Evolutionary conservation across 2,888 invertebrate species (phyloP), one percentile per base, ranked within the genome.

Genomic region (Rutpela maculata): DNA sequence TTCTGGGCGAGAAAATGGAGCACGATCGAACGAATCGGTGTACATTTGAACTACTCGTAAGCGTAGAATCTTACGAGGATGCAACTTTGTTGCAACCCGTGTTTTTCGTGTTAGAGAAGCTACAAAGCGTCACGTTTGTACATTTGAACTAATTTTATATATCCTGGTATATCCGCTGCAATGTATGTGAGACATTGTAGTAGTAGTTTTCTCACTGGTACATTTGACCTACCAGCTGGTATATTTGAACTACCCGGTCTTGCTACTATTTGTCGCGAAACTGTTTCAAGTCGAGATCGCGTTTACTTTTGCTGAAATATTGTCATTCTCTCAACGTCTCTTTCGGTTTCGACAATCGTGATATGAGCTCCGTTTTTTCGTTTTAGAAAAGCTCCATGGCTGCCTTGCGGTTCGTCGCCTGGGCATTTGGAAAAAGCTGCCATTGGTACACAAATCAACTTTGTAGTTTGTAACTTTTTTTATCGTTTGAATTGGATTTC

Each of bases 341-440:
- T 26, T 26, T 26, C 22, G 22, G 22, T 26, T 26, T 26, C 22
- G 4, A 26, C 22, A 26, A 26, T 26, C 22, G 50, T 15, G 50
- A 50, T 50, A 50, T 12, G 15, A 12, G 1, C n/a, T 50, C 50
- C n/a, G 5, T 50, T 50, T 43, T 50, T n/a, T n/a, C n/a, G 50
- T 50, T 5, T 70, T 63, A 70, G 74, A 65, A 68, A 62, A 62
- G 66, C 68, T 60, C 68, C 57, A 12, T 19, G 19, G 31, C 68
- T 57, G 50, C 72, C 72, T 35, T 43, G 22, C 19, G 26, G 65
- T 72, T 70, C 73, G 77, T 78, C 78, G 71, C 74, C 66, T 77
- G 75, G 72, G 79, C 76, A 78, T 79, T 80, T 77, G 71, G 76
- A 76, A 71, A 67, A 78, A 76, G 74, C 78, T 76, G 76, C 78